Evolutionary conservation across 2,113 vertebrate genomes (phyloP).

Genomic region (Anolis carolinensis): DNA sequence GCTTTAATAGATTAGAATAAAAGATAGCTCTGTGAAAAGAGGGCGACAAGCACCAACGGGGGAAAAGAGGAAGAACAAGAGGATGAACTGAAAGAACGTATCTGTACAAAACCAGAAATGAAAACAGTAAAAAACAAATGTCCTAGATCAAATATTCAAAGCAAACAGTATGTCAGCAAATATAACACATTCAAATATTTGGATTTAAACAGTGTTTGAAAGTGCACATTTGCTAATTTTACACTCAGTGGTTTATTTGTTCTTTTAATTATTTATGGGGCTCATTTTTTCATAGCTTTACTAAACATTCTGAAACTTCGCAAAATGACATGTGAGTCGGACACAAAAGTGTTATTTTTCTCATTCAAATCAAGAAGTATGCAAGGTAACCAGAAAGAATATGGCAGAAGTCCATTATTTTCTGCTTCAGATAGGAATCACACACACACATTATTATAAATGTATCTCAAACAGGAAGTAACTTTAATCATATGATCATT

Average conservation of each 20-base stretch:
- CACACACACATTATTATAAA: background rate
- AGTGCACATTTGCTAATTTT: slow-evolving; percentile 6
- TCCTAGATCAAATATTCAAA: slow-evolving; percentile 17
- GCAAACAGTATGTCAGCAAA: slow-evolving; percentile 4
- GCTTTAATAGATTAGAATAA: background rate
- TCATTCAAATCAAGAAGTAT: background rate
- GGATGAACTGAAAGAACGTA: background rate
- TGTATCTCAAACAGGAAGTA: background rate
- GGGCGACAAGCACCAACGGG: background rate
- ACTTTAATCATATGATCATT: background rate
- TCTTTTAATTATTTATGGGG: slow-evolving; percentile 8
- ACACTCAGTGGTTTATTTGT: slow-evolving; percentile 8
- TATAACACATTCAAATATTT: slow-evolving; percentile 26
- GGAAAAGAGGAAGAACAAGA: background rate
- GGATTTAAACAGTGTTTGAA: slow-evolving; percentile 1
- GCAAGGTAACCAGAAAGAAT: background rate
- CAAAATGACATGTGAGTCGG: background rate
- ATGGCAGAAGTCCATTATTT: background rate
- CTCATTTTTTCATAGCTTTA: background rate
- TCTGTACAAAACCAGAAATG: slow-evolving; percentile 3
- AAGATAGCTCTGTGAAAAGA: background rate
- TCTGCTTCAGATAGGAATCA: background rate
- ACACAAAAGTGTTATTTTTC: background rate
- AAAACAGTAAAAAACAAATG: background rate
- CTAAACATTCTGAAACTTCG: background rate